A percentile compares a stretch with the other conserved stretches of the same genome.
These are phyloP conservation scores for Spisula solida DNA, from an alignment of 2,888 invertebrate genomes.

Conservation along the genomic window DNA sequence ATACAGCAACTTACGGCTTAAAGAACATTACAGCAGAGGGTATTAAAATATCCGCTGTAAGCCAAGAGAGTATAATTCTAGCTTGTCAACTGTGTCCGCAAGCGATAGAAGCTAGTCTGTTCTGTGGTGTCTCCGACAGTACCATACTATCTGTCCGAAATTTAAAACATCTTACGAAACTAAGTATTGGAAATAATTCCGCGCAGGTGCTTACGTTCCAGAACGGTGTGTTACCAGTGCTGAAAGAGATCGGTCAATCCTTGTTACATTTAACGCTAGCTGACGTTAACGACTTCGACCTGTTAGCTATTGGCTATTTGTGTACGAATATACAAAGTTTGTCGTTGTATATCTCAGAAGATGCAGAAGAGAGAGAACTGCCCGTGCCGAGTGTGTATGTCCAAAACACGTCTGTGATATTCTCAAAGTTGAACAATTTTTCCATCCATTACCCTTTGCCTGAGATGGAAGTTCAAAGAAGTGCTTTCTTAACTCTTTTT, in stretches of 20 bases:
- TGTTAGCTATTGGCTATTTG: conserved; percentile 54
- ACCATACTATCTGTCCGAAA: conserved; percentile 41
- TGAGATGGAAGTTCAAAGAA: conserved; percentile 40
- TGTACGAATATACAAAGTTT: conserved; percentile 56
- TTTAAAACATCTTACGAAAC: conserved; percentile 48
- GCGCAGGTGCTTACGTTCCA: conserved; percentile 44
- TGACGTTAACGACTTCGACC: conserved; percentile 59
- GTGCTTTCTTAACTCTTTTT: conserved; percentile 46
- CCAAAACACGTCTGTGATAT: conserved; percentile 27
- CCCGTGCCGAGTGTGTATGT: background rate
- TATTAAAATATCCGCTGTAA: conserved; percentile 25
- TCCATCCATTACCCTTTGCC: conserved; percentile 37
- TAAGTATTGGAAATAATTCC: conserved; percentile 51
- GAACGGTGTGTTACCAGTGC: conserved; percentile 53
- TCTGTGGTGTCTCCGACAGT: conserved; percentile 42
- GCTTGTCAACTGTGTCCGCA: conserved; percentile 50
- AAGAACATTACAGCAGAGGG: conserved; percentile 44
- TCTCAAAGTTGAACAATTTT: conserved; percentile 45
- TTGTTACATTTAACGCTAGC: conserved; percentile 53
- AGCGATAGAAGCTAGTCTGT: conserved; percentile 51
- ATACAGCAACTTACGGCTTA: conserved; percentile 31
- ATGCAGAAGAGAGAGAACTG: conserved; percentile 26
- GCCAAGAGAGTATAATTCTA: conserved; percentile 43
- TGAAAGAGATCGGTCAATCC: conserved; percentile 60
- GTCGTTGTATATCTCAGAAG: conserved; percentile 45